A percentile compares a stretch with the other conserved stretches of the same genome.
phyloP scores from a whole-genome alignment of 2,888 invertebrate species.

The Linyphia triangularis region DNA sequence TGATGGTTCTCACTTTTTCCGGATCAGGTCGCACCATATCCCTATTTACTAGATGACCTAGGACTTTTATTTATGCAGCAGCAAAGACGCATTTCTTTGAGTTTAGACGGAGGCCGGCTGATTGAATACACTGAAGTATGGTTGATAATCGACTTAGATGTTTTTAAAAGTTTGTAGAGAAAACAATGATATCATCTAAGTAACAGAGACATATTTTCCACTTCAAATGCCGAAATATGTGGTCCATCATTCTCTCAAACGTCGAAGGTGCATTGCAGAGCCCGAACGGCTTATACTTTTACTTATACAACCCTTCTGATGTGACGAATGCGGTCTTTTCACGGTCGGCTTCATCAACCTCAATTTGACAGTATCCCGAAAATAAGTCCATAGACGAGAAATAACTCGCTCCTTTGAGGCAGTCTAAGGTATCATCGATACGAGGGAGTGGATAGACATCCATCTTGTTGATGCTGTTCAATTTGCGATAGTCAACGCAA shows the following conservation, averaged over 20 bases:
- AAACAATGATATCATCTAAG: slow-evolving; percentile 77
- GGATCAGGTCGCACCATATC: too few relatives aligned
- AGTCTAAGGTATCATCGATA: not conserved
- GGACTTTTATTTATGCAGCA: slow-evolving; percentile 36
- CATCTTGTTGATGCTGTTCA: slow-evolving; percentile 13
- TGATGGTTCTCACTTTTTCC: too few relatives aligned
- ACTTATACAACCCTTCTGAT: slow-evolving; percentile 77
- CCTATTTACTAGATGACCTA: slow-evolving; percentile 72
- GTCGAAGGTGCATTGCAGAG: slow-evolving; percentile 77
- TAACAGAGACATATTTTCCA: slow-evolving; percentile 76
- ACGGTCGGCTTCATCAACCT: slow-evolving; percentile 14
- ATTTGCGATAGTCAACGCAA: slow-evolving; percentile 1
- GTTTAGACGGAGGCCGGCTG: slow-evolving; percentile 75
- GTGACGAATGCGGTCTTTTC: slow-evolving; percentile 77
- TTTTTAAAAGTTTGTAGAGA: slow-evolving; percentile 73
- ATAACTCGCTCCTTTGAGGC: not conserved
- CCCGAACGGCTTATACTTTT: slow-evolving; percentile 77
- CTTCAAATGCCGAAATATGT: slow-evolving; percentile 71
- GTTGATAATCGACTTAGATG: too few relatives aligned
- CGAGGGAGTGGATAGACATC: slow-evolving; percentile 10
- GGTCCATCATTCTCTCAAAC: slow-evolving; percentile 77
- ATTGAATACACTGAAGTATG: slow-evolving; percentile 62
- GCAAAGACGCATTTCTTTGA: slow-evolving; percentile 75
- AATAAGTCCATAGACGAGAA: slow-evolving; percentile 22
- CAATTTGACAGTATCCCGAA: slow-evolving; percentile 22